These are phyloP conservation scores for Echinometra lucunter DNA, from an alignment of 53 echinoderm and acorn worm species.

Conservation along the genomic window DNA sequence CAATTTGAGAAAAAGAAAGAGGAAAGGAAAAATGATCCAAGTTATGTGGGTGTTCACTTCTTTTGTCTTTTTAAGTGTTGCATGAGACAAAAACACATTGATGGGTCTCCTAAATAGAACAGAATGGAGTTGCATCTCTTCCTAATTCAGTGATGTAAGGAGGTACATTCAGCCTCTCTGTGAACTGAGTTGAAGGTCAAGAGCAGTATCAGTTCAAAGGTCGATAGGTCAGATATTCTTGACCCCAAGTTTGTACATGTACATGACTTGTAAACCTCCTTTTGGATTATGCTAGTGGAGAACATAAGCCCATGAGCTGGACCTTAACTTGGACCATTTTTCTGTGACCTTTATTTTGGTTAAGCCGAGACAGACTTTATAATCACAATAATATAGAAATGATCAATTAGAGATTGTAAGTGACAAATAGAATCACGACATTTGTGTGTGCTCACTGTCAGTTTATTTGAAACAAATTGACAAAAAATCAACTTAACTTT, in stretches of 20 bases:
- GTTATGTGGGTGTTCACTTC: neutral
- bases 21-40: slow-evolving; percentile 15
- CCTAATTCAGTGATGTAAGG: neutral
- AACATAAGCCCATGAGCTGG: neutral
- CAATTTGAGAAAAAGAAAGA: neutral
- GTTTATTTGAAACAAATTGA: slow-evolving; percentile 9
- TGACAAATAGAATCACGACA: neutral
- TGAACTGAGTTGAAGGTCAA: neutral
- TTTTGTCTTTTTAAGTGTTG: neutral
- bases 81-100: neutral
- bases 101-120: neutral
- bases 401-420: neutral
- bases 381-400: slow-evolving; percentile 5
- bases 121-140: neutral
- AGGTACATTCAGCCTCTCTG: neutral
- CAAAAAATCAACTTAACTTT: neutral
- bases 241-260: neutral
- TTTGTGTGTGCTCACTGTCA: slow-evolving; percentile 65
- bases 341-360: neutral
- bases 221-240: neutral
- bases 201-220: neutral
- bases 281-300: too few relatives aligned
- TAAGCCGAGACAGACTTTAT: neutral
- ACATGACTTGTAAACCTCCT: neutral
- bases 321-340: slow-evolving; percentile 21